Evolutionary conservation across 2,797 vertebrate genomes (phyloP).

Genomic region (Takifugu ocellatus): DNA sequence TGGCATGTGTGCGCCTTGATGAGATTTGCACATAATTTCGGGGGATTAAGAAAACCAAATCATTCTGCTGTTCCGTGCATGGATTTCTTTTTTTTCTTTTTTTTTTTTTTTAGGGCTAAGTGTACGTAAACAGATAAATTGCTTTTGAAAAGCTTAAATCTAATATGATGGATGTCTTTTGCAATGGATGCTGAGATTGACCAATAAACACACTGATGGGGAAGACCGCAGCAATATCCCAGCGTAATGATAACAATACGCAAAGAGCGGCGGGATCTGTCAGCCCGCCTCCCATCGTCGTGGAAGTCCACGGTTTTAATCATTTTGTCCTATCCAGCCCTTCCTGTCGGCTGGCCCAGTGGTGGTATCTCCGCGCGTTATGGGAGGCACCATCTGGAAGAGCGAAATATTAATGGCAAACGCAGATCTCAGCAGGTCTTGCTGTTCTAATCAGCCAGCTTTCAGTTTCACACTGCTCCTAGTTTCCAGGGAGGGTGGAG

Average conservation of each 20-base stretch:
- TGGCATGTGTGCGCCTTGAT: constrained; percentile 40
- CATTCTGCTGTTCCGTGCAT: constrained; percentile 23
- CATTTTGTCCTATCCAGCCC: constrained; percentile 34
- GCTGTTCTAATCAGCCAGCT: constrained; percentile 75
- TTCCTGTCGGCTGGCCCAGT: constrained; percentile 52
- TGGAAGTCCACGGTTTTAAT: constrained; percentile 18
- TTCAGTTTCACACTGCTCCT: constrained; percentile 62
- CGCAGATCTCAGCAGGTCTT: constrained; percentile 73
- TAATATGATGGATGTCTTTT: constrained; percentile 17
- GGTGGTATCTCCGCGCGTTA: constrained; percentile 65
- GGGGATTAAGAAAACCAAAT: constrained; percentile 49
- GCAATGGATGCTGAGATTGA: constrained; percentile 12
- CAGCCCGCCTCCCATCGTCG: constrained; percentile 27
- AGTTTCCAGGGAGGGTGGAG: constrained; percentile 66
- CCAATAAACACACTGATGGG: constrained; percentile 15
- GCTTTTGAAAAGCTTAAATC: constrained; percentile 20
- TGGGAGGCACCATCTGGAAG: constrained; percentile 77
- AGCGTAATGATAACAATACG: constrained; percentile 1
- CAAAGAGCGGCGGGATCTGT: constrained; percentile 16
- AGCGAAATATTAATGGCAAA: constrained; percentile 78
- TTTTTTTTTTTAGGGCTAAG: constrained; percentile 5
- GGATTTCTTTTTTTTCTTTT: background rate
- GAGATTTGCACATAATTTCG: constrained; percentile 47
- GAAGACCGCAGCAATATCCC: constrained; percentile 12
- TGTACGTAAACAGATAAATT: constrained; percentile 33